phyloP scores from a whole-genome alignment of 2,797 vertebrate genomes.

The Antennarius maculatus region DNA sequence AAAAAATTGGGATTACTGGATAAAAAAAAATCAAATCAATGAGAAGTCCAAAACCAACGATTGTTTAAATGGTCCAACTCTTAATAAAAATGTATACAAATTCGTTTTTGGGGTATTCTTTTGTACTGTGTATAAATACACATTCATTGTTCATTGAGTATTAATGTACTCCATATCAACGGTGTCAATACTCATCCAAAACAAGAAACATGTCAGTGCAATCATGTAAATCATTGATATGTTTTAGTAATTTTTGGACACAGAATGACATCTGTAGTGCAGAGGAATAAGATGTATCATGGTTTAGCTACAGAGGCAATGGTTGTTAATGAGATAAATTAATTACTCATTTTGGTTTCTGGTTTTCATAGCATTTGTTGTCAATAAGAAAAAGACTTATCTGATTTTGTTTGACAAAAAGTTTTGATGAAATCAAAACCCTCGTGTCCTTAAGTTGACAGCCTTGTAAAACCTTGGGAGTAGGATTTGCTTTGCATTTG shows the following conservation, averaged over 20 bases:
- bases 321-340: slow-evolving; percentile 1
- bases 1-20: too few relatives aligned
- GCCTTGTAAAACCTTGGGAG: slow-evolving; percentile 3
- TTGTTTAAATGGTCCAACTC: background rate
- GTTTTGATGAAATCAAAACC: slow-evolving; percentile 7
- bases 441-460: slow-evolving; percentile 6
- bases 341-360: slow-evolving; percentile 8
- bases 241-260: slow-evolving; percentile 1
- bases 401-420: slow-evolving; percentile 5
- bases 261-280: background rate
- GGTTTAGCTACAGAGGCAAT: slow-evolving; percentile 2
- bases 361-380: slow-evolving; percentile 19
- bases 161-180: slow-evolving; percentile 12
- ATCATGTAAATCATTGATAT: slow-evolving; percentile 5
- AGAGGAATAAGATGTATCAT: background rate
- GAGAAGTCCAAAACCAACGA: slow-evolving; percentile 4
- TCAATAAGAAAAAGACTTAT: slow-evolving; percentile 11
- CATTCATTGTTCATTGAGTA: background rate
- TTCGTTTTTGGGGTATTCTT: slow-evolving; percentile 2
- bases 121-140: slow-evolving; percentile 9
- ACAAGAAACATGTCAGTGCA: background rate
- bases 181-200: background rate
- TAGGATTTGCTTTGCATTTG: background rate
- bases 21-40: slow-evolving; percentile 29
- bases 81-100: background rate